Base-by-base conservation (phyloP, 2,797 vertebrate species). In the Hippoglossus hippoglossus region DNA sequence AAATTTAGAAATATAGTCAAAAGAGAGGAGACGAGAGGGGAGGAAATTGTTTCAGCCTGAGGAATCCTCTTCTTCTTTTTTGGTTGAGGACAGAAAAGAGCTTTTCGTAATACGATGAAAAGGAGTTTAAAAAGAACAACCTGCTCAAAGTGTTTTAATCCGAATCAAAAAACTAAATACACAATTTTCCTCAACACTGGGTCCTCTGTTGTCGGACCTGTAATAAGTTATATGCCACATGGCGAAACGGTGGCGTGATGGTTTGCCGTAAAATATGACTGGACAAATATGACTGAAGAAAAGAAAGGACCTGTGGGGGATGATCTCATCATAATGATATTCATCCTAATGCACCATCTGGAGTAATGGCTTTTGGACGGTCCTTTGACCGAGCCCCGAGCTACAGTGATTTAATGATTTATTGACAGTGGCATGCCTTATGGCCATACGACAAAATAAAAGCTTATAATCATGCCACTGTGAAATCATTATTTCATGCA, bases 1-100 rank as follows among this genome's bases (percentile, higher is more conserved):
- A 89, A 83, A 92, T 92, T 91, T 90, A 91, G 90, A 92, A 88
- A 82, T 86, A 84, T 31, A 79, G 79, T 88, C 74, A 85, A 84
- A 89, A 66, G 81, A 82, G 62, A 72, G 51, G 51, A 59, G 74
- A 62, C 71, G 67, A 44, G 22, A 51, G 44, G 26, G 39, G 65
- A 55, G 55, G 74, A 81, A 83, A 78, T 58, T 71, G 73, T 64
- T 82, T 78, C 80, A 81, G 79, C 88, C 84, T 9, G 67, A 81
- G 84, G 88, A 90, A 71, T 54, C 56, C 19, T 86, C 68, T 59
- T 73, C 67, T 39, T 61, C 16, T 7, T 53, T 60, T 70, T 63
- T 21, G 47, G 49, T 39, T 19, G 59, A 67, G 73, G 73, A 78
- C 77, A 76, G 70, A 72, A 60, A 86, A 82, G 67, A 83, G 66